Percentiles rank a stretch among this genome's conserved stretches.
phyloP scores from a whole-genome alignment of 2,797 vertebrate species.

The Zalophus californianus region DNA sequence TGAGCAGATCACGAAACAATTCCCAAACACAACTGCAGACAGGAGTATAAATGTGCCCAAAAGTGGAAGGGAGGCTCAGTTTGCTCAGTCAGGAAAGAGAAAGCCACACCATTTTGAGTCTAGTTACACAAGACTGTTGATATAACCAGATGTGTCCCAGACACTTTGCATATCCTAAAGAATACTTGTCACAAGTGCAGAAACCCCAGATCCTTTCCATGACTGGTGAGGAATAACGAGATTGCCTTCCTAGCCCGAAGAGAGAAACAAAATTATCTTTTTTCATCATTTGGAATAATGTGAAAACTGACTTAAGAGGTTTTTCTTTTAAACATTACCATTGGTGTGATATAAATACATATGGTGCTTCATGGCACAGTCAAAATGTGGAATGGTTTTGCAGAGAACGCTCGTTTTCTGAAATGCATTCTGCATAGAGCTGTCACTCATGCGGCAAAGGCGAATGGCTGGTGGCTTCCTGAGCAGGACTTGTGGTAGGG shows the following conservation, averaged over 20 bases:
- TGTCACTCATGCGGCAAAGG: background rate
- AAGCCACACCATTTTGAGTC: background rate
- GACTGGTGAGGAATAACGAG: slow-evolving; percentile 9
- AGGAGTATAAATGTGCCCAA: background rate
- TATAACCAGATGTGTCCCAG: background rate
- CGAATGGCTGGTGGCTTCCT: background rate
- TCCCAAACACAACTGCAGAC: background rate
- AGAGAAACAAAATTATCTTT: slow-evolving; percentile 64
- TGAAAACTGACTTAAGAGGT: slow-evolving; percentile 71
- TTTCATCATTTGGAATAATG: slow-evolving; percentile 70
- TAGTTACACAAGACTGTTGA: background rate
- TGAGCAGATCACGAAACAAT: background rate
- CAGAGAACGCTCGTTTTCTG: slow-evolving; percentile 36
- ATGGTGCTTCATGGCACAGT: slow-evolving; percentile 62
- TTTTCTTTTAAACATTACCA: slow-evolving; percentile 69
- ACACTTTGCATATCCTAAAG: background rate
- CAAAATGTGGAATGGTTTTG: background rate
- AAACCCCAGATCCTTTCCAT: background rate
- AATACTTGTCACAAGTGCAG: background rate
- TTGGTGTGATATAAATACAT: slow-evolving; percentile 78
- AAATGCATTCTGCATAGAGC: background rate
- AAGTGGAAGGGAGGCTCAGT: background rate
- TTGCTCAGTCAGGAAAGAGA: background rate
- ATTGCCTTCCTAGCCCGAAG: background rate
- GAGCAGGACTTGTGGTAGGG: background rate